These are phyloP conservation scores for Antrozous pallidus DNA, from an alignment of 2,797 vertebrate species.

Conservation along the genomic window DNA sequence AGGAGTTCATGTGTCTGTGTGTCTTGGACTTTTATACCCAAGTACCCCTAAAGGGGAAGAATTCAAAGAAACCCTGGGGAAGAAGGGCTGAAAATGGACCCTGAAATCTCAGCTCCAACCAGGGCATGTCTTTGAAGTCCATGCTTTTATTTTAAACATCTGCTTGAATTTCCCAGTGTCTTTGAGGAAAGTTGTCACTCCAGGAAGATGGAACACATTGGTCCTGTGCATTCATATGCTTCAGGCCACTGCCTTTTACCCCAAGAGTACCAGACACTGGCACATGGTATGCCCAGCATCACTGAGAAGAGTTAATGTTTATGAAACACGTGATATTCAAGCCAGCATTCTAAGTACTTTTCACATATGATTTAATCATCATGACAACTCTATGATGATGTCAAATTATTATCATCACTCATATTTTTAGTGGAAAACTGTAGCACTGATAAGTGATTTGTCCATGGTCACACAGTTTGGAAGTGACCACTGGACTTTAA, in stretches of 20 bases:
- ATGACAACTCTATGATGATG: not conserved
- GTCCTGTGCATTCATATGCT: not conserved
- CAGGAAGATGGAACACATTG: not conserved
- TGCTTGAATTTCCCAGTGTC: slow-evolving; percentile 17
- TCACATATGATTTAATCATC: not conserved
- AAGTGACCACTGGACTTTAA: not conserved
- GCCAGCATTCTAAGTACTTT: slow-evolving; percentile 6
- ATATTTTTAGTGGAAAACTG: not conserved
- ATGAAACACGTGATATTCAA: not conserved
- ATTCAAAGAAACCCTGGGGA: not conserved
- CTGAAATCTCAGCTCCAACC: not conserved
- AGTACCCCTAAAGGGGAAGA: not conserved
- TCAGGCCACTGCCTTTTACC: not conserved
- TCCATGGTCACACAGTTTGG: not conserved
- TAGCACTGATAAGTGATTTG: not conserved
- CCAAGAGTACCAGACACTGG: not conserved
- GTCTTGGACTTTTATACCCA: not conserved
- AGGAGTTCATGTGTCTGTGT: not conserved
- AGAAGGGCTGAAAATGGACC: slow-evolving; percentile 1
- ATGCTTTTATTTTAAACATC: slow-evolving; percentile 41
- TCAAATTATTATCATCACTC: not conserved
- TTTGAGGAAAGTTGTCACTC: slow-evolving; percentile 13
- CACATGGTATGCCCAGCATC: not conserved
- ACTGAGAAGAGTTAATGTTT: not conserved
- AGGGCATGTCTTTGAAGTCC: slow-evolving; percentile 54